These are phyloP conservation scores for Umimayanthus chanpuru DNA, from an alignment of 92 coral and sea anemone species.

Conservation along the genomic window DNA sequence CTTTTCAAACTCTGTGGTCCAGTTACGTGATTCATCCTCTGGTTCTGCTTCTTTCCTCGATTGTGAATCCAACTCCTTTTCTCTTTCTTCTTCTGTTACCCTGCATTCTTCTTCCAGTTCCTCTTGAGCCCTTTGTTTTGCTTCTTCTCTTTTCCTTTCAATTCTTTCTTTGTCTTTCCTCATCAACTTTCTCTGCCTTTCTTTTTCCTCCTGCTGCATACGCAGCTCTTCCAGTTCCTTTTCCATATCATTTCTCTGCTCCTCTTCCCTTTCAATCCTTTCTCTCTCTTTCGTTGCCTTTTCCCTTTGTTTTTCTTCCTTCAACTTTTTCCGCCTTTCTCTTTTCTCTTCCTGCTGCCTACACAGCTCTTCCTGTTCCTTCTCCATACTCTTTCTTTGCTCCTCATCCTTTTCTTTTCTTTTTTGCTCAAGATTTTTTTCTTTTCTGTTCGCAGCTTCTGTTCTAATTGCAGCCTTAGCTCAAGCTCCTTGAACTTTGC, in stretches of 20 bases:
- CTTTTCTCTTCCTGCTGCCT: not conserved
- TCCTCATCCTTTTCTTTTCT: not conserved
- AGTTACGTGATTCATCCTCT: too few relatives aligned
- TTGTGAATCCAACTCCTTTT: too few relatives aligned
- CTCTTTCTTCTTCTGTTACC: too few relatives aligned
- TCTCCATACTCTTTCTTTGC: not conserved
- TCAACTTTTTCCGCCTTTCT: not conserved
- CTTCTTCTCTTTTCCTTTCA: not conserved
- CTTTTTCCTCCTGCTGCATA: not conserved
- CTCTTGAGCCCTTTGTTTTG: not conserved
- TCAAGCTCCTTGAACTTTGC: not conserved
- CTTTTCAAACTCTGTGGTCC: too few relatives aligned
- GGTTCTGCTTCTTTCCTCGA: too few relatives aligned
- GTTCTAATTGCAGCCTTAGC: not conserved
- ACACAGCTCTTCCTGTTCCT: conserved; percentile 2
- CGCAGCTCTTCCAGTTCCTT: conserved; percentile 1
- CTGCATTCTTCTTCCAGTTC: too few relatives aligned
- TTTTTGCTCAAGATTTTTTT: not conserved
- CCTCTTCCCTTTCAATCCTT: conserved; percentile 9
- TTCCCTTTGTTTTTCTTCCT: not conserved
- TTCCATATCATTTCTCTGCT: not conserved
- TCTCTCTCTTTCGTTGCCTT: conserved; percentile 5
- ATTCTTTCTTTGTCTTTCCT: not conserved
- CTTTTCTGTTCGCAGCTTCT: not conserved
- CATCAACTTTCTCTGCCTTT: not conserved